Conservation (phyloP, 2,888 invertebrate genomes). For the Thalpophila matura region DNA sequence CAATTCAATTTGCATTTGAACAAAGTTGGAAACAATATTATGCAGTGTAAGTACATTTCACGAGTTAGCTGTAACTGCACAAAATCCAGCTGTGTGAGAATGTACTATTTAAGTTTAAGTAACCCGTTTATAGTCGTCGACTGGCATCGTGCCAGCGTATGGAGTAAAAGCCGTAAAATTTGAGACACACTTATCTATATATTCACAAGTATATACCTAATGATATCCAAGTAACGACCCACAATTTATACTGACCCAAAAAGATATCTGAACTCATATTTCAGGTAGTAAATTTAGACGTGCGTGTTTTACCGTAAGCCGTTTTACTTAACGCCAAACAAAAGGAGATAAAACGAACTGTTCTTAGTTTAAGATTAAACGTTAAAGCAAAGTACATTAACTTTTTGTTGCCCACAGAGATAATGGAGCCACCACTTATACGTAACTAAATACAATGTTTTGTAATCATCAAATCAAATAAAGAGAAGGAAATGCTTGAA, state of each 20-base stretch:
- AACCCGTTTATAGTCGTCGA: conserved; percentile 63
- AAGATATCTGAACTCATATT: conserved; percentile 49
- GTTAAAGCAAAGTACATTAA: conserved; percentile 18
- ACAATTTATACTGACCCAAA: conserved; percentile 56
- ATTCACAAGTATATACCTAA: conserved; percentile 46
- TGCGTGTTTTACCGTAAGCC: conserved; percentile 40
- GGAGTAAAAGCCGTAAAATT: conserved; percentile 60
- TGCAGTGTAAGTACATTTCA: conserved; percentile 40
- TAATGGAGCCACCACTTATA: neutral
- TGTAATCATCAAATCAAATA: conserved; percentile 9
- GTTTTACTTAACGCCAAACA: conserved; percentile 42
- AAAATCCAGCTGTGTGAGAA: conserved; percentile 56
- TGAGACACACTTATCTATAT: conserved; percentile 52
- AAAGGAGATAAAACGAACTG: conserved; percentile 45
- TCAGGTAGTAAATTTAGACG: conserved; percentile 40
- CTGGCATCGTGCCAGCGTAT: conserved; percentile 66
- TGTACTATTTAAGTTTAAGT: conserved; percentile 65
- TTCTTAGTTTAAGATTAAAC: conserved; percentile 34
- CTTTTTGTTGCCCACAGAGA: neutral
- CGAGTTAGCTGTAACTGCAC: conserved; percentile 48
- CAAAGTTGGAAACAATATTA: conserved; percentile 38
- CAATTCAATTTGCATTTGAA: conserved; percentile 35
- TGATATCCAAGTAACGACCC: conserved; percentile 39
- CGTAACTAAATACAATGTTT: neutral
- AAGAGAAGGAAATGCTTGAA: neutral